These are phyloP conservation scores for Gallinago stenura DNA, from an alignment of 2,797 vertebrate species.

Conservation along the genomic window DNA sequence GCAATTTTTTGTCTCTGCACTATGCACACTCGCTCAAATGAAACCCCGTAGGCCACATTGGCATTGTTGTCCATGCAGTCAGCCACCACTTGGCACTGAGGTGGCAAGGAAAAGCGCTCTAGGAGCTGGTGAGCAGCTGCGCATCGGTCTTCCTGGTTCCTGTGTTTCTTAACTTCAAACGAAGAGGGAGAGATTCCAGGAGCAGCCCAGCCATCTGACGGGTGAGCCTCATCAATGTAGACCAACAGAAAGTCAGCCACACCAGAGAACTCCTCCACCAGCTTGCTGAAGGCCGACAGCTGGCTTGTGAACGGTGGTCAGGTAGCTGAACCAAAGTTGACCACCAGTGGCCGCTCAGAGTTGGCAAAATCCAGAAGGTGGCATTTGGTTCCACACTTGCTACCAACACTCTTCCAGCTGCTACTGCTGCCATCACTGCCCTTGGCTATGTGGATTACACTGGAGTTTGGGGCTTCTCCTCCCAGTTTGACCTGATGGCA, in stretches of 20 bases:
- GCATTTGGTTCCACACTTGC: constrained; percentile 79
- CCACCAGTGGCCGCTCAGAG: constrained; percentile 91
- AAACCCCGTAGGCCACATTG: constrained; percentile 94
- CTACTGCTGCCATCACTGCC: constrained; percentile 27
- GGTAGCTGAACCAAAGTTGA: constrained; percentile 97
- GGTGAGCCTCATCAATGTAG: constrained; percentile 98
- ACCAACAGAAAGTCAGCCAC: constrained; percentile 97
- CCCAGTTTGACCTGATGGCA: constrained; percentile 91
- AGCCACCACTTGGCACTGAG: constrained; percentile 92
- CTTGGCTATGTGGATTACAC: constrained; percentile 88
- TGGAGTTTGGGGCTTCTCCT: constrained; percentile 93
- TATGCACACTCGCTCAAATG: constrained; percentile 95
- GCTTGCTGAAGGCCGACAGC: constrained; percentile 91
- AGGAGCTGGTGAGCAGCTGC: constrained; percentile 89
- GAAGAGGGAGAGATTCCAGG: constrained; percentile 86
- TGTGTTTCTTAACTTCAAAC: constrained; percentile 91
- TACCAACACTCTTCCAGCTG: constrained; percentile 58
- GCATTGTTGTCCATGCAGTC: constrained; percentile 99
- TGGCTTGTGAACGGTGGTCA: constrained; percentile 97
- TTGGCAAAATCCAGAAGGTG: constrained; percentile 93
- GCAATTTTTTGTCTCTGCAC: constrained; percentile 93
- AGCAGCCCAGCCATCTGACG: constrained; percentile 94
- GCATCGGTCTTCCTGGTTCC: constrained; percentile 91
- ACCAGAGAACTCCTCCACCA: constrained; percentile 94
- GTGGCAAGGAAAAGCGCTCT: constrained; percentile 89